These are phyloP conservation scores for Lepisosteus oculatus DNA, from an alignment of 2,113 vertebrate genomes.

Conservation along the genomic window DNA sequence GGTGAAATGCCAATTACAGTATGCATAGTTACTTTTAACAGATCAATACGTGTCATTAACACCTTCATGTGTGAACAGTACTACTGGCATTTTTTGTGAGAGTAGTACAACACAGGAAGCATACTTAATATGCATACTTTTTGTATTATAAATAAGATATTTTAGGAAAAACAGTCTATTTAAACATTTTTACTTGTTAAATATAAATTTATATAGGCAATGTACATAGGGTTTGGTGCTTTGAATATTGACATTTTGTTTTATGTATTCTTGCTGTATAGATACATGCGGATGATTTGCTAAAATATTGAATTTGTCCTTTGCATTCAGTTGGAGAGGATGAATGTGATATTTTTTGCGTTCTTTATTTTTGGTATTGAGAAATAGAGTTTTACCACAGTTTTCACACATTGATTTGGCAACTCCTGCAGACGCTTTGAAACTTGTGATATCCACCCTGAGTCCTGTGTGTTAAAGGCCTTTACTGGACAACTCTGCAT, in stretches of 20 bases:
- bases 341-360: neutral
- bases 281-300: no score
- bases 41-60: slow-evolving; percentile 27
- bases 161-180: neutral
- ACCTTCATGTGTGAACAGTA: slow-evolving; percentile 24
- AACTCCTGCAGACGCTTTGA: slow-evolving; percentile 6
- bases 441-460: slow-evolving; percentile 8
- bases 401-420: slow-evolving; percentile 24
- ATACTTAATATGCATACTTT: slow-evolving; percentile 17
- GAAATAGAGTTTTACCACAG: slow-evolving; percentile 20
- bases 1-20: slow-evolving; percentile 6
- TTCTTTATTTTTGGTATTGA: slow-evolving; percentile 15
- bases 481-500: neutral
- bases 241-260: no score
- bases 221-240: no score
- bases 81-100: slow-evolving; percentile 28
- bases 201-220: no score
- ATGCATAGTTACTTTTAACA: slow-evolving; percentile 21
- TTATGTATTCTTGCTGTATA: no score
- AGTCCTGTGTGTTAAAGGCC: neutral
- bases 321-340: neutral
- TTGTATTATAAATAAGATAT: neutral
- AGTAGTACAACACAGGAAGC: slow-evolving; percentile 11
- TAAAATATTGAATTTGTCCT: no score
- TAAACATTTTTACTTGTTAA: neutral